phyloP scores from a whole-genome alignment of 2,888 invertebrate genomes.

The Emesis russula region DNA sequence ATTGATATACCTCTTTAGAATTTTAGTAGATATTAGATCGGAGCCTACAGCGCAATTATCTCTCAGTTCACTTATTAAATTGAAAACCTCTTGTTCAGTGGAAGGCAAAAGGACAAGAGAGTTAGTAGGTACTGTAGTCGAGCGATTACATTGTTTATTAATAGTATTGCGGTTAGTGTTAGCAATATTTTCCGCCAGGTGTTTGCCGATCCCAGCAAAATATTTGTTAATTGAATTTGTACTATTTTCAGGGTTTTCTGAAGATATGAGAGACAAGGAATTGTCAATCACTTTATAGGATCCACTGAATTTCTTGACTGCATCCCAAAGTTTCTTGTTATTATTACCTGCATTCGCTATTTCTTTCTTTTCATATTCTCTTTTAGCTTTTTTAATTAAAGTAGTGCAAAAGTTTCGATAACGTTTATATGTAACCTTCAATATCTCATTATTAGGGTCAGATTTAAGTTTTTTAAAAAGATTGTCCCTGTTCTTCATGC shows the following conservation, averaged over 20 bases:
- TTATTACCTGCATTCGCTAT: background rate
- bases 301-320: background rate
- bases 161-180: background rate
- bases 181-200: background rate
- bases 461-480: slow-evolving; percentile 36
- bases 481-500: slow-evolving; percentile 29
- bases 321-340: slow-evolving; percentile 23
- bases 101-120: background rate
- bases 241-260: background rate
- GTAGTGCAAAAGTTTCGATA: slow-evolving; percentile 39
- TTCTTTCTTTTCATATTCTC: slow-evolving; percentile 18
- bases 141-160: too few relatives aligned
- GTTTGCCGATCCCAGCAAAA: background rate
- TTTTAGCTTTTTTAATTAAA: slow-evolving; percentile 33
- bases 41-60: background rate
- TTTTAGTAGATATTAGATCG: background rate
- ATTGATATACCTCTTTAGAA: background rate
- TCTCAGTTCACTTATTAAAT: background rate
- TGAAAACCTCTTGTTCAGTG: background rate
- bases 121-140: background rate
- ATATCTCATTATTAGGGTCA: slow-evolving; percentile 29
- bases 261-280: background rate
- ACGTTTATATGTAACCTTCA: slow-evolving; percentile 1
- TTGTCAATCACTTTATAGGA: background rate
- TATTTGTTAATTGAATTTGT: background rate